Evolutionary conservation across 1,140 invertebrate genomes (phyloP).

Genomic region (Oreohelix idahoensis): DNA sequence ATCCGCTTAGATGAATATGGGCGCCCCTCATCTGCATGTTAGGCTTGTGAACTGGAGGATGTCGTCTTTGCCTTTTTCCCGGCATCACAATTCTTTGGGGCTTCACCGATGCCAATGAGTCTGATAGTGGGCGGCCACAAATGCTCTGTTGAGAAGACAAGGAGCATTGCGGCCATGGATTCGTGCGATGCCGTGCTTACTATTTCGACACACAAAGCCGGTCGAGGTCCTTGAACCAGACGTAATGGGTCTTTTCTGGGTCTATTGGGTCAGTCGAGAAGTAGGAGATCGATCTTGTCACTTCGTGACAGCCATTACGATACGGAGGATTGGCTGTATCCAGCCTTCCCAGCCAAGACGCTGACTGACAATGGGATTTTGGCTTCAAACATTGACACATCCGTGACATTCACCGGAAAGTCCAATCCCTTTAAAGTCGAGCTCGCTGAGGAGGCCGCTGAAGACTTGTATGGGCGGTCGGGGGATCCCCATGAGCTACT

Average conservation of each 20-base stretch:
- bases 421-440: neutral
- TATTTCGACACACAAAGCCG: neutral
- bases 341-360: neutral
- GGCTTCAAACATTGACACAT: neutral
- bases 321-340: neutral
- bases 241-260: neutral
- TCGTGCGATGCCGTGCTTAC: neutral
- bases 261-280: neutral
- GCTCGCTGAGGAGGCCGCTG: neutral
- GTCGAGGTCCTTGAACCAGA: neutral
- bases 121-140: neutral
- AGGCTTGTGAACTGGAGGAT: neutral
- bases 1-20: neutral
- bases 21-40: neutral
- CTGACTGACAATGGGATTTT: neutral
- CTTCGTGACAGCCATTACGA: neutral
- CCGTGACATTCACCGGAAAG: neutral
- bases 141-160: neutral
- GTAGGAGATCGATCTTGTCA: neutral
- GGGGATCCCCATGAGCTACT: neutral
- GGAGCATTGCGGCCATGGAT: neutral
- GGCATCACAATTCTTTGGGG: neutral
- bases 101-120: neutral
- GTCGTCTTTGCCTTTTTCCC: neutral
- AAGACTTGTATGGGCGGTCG: neutral